Evolutionary conservation across 1,140 invertebrate genomes (phyloP).

Genomic region (Polyergus mexicanus): DNA sequence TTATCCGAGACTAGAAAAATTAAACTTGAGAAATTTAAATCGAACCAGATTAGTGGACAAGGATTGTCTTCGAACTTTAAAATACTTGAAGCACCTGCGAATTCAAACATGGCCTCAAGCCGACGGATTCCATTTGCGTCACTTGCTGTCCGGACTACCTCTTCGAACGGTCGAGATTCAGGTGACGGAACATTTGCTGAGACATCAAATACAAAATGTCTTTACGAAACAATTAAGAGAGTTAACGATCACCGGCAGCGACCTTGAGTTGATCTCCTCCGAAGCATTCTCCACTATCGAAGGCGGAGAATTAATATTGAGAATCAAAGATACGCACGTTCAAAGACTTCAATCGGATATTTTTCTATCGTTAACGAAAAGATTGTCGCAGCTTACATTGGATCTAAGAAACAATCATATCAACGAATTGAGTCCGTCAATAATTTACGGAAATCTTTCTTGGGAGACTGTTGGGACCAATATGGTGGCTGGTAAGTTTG

Average conservation of each 20-base stretch:
- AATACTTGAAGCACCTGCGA: constrained; percentile 88
- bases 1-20: constrained; percentile 83
- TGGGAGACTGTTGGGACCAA: constrained; percentile 95
- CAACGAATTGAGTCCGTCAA: constrained; percentile 91
- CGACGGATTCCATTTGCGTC: constrained; percentile 89
- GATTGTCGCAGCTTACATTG: constrained; percentile 92
- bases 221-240: constrained; percentile 92
- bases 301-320: constrained; percentile 90
- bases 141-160: constrained; percentile 87
- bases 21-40: constrained; percentile 84
- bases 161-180: constrained; percentile 90
- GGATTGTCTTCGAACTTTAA: constrained; percentile 89
- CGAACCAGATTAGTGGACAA: constrained; percentile 87
- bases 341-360: constrained; percentile 92
- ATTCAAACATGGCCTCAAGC: constrained; percentile 90
- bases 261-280: constrained; percentile 90
- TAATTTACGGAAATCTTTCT: constrained; percentile 94
- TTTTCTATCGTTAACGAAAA: constrained; percentile 91
- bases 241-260: constrained; percentile 92
- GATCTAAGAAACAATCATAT: constrained; percentile 94
- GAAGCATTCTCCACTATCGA: constrained; percentile 90
- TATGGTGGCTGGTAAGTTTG: constrained; percentile 90
- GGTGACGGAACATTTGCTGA: constrained; percentile 90
- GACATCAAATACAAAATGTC: constrained; percentile 90
- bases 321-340: constrained; percentile 92